Base-by-base conservation (phyloP, 2,888 invertebrate species). In the Cenopis cana region DNA sequence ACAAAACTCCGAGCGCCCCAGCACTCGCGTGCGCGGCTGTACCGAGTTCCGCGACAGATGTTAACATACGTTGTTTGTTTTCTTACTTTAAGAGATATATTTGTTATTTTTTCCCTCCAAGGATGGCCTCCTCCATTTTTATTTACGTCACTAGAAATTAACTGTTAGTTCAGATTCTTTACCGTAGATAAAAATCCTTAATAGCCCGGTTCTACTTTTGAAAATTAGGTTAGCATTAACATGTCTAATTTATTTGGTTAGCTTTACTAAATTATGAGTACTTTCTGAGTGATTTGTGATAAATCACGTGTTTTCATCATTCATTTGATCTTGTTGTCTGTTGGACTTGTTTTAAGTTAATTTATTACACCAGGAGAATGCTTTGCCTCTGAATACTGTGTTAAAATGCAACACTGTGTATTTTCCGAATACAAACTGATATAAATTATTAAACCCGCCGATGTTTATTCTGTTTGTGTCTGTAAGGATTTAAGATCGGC, bases 41-140 rank as follows among this genome's bases (percentile, higher is more conserved):
- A 88, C 88, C 66, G 64, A 82, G 87, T 79, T 62, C 73, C 78
- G 66, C 85, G 87, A 93, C 93, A 93, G 92, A 93, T 93, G 93
- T 91, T 91, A 93, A 91, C 93, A 93, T 85, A 91, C 90, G 91
- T 86, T 91, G 92, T 92, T 92, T 93, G 93, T 93, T 92, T 91
- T 91, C 91, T 87, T 91, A 88, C 88, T 90, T 87, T 87, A 85
- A 88, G 87, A 91, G 91, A 92, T 91, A 91, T 93, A 92, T 92
- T 90, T 92, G 90, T 92, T 91, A 85, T 90, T 91, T 89, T 86
- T 87, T 86, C 85, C 82, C 79, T 75, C 77, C 75, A 72, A 81
- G 82, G 83, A 85, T 84, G 81, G 85, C 85, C 81, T 82, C 82
- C 83, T 85, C 81, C 85, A 82, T 84, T 89, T 88, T 90, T 92